Conservation (phyloP, 2,888 invertebrate species). For the Conchocele bisecta region DNA sequence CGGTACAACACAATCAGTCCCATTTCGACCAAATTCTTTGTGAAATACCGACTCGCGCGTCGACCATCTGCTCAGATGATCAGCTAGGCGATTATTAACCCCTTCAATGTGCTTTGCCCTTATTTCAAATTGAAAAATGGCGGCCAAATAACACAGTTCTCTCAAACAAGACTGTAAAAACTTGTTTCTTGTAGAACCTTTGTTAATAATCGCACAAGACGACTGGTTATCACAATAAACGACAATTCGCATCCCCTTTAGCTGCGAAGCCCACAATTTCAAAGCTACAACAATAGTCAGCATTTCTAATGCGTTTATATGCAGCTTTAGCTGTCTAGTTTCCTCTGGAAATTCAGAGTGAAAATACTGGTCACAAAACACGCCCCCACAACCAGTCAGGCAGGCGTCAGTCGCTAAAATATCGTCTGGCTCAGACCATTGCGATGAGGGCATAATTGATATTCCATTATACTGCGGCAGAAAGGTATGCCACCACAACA, state of each 20-base stretch:
- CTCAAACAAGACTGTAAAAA: constrained; percentile 20
- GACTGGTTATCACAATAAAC: constrained; percentile 8
- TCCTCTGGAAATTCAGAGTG: constrained; percentile 9
- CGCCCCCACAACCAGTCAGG: constrained; percentile 21
- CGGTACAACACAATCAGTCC: too few species aligned
- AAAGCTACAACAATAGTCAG: constrained; percentile 16
- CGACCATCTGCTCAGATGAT: neutral
- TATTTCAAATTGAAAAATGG: constrained; percentile 10
- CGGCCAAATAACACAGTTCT: constrained; percentile 16
- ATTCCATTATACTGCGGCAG: constrained; percentile 7
- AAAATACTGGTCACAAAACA: constrained; percentile 9
- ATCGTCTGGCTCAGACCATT: constrained; percentile 8
- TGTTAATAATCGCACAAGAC: constrained; percentile 2
- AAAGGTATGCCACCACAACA: constrained; percentile 17
- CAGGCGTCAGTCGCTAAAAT: constrained; percentile 6
- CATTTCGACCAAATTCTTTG: too few species aligned
- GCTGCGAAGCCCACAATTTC: constrained; percentile 8
- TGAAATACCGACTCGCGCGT: too few species aligned
- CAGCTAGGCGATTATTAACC: neutral
- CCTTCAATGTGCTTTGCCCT: neutral
- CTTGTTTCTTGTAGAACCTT: constrained; percentile 4
- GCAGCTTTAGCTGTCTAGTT: neutral
- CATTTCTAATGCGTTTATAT: constrained; percentile 21
- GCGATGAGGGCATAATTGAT: neutral
- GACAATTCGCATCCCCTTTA: neutral